Evolutionary conservation across 2,113 vertebrate species (phyloP).

Genomic region (Okapia johnstoni): DNA sequence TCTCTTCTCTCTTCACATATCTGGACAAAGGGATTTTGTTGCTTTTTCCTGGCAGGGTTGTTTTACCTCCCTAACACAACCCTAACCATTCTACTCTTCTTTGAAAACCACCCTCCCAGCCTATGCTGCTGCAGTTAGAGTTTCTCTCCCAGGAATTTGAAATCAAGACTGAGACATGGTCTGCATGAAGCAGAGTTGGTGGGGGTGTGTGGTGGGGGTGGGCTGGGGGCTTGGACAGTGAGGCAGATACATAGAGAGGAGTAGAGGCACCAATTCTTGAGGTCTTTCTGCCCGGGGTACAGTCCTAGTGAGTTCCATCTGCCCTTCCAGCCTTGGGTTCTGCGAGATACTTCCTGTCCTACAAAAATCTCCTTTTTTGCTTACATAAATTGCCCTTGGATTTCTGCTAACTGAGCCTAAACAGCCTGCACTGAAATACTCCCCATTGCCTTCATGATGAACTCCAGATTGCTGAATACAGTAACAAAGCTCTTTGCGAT

Average conservation of each 20-base stretch:
- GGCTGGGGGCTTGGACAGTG: background rate
- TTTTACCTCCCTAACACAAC: background rate
- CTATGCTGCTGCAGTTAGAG: background rate
- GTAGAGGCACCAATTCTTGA: background rate
- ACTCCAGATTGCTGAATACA: background rate
- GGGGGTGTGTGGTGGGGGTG: background rate
- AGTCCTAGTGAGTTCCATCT: background rate
- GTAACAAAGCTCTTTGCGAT: background rate
- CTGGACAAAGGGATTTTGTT: background rate
- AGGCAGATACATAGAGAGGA: background rate
- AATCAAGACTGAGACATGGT: background rate
- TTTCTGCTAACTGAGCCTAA: constrained; percentile 30
- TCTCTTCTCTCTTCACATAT: background rate
- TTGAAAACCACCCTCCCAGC: background rate
- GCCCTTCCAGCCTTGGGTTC: background rate
- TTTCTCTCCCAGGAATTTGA: background rate
- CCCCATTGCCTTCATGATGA: background rate
- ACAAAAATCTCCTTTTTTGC: background rate
- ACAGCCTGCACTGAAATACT: background rate
- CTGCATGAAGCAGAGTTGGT: background rate
- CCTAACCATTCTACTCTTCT: background rate
- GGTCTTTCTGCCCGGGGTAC: background rate
- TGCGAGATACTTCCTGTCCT: background rate
- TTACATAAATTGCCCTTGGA: background rate
- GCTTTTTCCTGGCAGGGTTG: background rate